Evolutionary conservation across 2,888 invertebrate genomes (phyloP).

Genomic region (Caenorhabditis uteleia): DNA sequence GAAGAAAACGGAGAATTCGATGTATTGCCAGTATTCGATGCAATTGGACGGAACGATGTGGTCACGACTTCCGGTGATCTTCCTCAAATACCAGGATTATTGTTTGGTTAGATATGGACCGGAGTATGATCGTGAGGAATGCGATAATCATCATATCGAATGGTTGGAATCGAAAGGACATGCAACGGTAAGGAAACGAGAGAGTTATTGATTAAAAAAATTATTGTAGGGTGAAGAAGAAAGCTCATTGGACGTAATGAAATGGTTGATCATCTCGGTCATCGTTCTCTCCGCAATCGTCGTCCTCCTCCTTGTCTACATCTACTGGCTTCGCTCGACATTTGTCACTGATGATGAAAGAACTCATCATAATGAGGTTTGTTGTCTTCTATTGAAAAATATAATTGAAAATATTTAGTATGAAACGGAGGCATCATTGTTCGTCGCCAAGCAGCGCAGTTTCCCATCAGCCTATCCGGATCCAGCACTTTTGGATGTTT

Average conservation of each 20-base stretch:
- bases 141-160: conserved; percentile 5
- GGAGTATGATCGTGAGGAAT: neutral
- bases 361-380: conserved; percentile 14
- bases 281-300: conserved; percentile 10
- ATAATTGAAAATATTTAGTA: conserved; percentile 1
- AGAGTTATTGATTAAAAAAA: neutral
- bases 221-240: too few species aligned
- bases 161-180: conserved; percentile 2
- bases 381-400: neutral
- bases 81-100: conserved; percentile 17
- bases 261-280: conserved; percentile 16
- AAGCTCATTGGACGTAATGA: conserved; percentile 5
- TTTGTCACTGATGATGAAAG: conserved; percentile 15
- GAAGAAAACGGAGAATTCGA: too few species aligned
- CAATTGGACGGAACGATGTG: too few species aligned
- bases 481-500: conserved; percentile 24
- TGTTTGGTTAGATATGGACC: conserved; percentile 19
- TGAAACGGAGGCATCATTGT: conserved; percentile 26
- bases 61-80: conserved; percentile 1
- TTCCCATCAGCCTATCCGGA: conserved; percentile 31
- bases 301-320: conserved; percentile 18
- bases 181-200: neutral
- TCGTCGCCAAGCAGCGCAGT: conserved; percentile 33
- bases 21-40: too few species aligned
- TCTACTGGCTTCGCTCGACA: conserved; percentile 32